Evolutionary conservation across 2,113 vertebrate genomes (phyloP), one percentile per base, ranked within the genome.

Genomic region (Eidolon helvum): DNA sequence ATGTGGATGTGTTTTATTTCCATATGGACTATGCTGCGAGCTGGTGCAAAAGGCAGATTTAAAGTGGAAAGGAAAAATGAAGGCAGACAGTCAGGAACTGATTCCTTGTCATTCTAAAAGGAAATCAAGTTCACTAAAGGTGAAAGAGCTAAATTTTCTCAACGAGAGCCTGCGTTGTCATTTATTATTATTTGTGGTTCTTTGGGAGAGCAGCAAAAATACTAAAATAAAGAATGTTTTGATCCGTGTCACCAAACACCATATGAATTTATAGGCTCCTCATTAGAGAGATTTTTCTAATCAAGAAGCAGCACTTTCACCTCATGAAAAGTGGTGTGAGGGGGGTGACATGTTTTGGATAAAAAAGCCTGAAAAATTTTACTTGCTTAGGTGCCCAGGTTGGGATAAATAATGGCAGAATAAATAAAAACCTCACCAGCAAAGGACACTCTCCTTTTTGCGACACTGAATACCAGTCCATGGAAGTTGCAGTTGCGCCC

Each of bases 121-220:
- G 53, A 71, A 95, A 82, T 96, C 87, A 75, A 86, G 55, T 66
- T 97, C 93, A 74, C 85, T 38, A 95, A 79, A 86, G 18, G 68
- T 63, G 35, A 95, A 82, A 28, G 72, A 80, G 35, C 83, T 96
- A 66, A 48, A 43, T 96, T 97, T 97, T 92, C 53, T 40, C 1
- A 28, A 66, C 45, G 83, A 96, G 71, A 78, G 68, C 21, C 57
- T n/a, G 5, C 35, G 38, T 96, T 83, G 94, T 89, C 93, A 61
- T 92, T 97, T 82, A 86, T 40, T 85, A 22, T 89, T 95, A 89
- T 96, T 96, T 95, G 90, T 96, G 92, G 87, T 68, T 95, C 94
- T 94, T 95, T 0, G 7, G 45, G 68, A 86, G 15, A 96, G 87
- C n/a, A 78, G 35, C 93, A 82, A 85, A 84, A 66, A 87, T 78